phyloP scores from a whole-genome alignment of 1,140 invertebrate species.

The Anastrepha obliqua region DNA sequence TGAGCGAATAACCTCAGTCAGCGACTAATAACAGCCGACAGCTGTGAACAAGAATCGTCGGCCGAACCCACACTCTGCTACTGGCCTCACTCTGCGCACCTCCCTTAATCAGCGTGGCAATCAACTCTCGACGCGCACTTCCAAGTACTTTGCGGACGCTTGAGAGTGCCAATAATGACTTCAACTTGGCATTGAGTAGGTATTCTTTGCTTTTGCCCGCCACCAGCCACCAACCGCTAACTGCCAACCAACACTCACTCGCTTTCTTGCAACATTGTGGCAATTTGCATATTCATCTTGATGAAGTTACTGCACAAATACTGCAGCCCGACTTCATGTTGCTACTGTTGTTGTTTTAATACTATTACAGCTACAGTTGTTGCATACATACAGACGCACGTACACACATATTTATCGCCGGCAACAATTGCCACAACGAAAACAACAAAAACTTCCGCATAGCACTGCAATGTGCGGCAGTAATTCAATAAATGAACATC shows the following conservation, averaged over 20 bases:
- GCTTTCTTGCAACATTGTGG: slow-evolving; percentile 34
- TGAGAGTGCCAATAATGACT: slow-evolving; percentile 52
- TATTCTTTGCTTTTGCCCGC: not conserved
- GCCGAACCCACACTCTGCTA: not conserved
- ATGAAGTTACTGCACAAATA: slow-evolving; percentile 48
- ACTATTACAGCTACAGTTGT: slow-evolving; percentile 6
- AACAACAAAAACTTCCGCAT: not conserved
- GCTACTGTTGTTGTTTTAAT: slow-evolving; percentile 8
- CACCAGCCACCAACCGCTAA: not conserved
- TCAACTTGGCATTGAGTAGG: slow-evolving; percentile 27
- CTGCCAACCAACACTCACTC: not conserved
- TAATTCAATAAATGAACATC: slow-evolving; percentile 28
- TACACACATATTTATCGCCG: not conserved
- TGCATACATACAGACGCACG: not conserved
- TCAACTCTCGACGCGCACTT: slow-evolving; percentile 37
- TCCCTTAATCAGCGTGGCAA: slow-evolving; percentile 38
- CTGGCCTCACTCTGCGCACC: not conserved
- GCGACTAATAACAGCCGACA: not conserved
- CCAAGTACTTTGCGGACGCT: slow-evolving; percentile 41
- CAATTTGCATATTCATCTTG: slow-evolving; percentile 51
- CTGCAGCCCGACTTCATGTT: not conserved
- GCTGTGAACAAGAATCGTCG: not conserved
- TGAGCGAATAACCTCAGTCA: not conserved
- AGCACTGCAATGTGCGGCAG: slow-evolving; percentile 4
- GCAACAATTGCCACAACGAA: not conserved